Evolutionary conservation across 2,888 invertebrate genomes (phyloP).

Genomic region (Pseudoips prasinana): DNA sequence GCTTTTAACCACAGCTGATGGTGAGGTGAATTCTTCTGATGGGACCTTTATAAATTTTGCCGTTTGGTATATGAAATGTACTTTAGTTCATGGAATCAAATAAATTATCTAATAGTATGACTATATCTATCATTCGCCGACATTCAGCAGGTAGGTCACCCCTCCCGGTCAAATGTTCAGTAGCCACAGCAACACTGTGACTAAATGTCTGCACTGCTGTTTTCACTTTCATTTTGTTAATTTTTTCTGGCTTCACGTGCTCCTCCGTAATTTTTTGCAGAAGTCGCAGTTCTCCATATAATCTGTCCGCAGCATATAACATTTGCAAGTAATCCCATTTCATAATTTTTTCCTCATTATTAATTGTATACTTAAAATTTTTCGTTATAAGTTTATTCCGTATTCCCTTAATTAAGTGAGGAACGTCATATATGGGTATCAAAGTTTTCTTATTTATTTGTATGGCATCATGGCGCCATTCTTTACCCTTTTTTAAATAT

Average conservation of each 20-base stretch:
- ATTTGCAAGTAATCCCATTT: conserved; percentile 33
- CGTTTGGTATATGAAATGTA: conserved; percentile 2
- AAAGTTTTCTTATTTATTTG: conserved; percentile 12
- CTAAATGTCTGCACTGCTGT: conserved; percentile 35
- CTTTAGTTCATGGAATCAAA: neutral
- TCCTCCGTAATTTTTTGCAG: conserved; percentile 32
- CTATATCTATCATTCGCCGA: neutral
- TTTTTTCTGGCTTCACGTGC: conserved; percentile 27
- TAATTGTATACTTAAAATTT: conserved; percentile 18
- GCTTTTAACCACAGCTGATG: conserved; percentile 2
- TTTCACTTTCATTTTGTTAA: conserved; percentile 34
- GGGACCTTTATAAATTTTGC: conserved; percentile 6
- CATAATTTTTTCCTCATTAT: conserved; percentile 19
- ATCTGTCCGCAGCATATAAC: conserved; percentile 25
- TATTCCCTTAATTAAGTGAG: conserved; percentile 33
- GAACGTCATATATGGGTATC: conserved; percentile 29
- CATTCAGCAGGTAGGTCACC: conserved; percentile 9
- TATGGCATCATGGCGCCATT: conserved; percentile 4
- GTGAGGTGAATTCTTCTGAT: conserved; percentile 2
- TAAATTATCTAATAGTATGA: conserved; percentile 2
- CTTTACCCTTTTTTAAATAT: neutral
- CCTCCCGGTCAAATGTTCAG: conserved; percentile 16
- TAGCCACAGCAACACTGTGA: conserved; percentile 30
- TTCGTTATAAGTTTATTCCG: conserved; percentile 30
- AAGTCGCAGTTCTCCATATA: conserved; percentile 22